Percentiles rank a stretch among this genome's conserved stretches.
Evolutionary conservation across 2,797 vertebrate species (phyloP).

Genomic region (Spondyliosoma cantharus): DNA sequence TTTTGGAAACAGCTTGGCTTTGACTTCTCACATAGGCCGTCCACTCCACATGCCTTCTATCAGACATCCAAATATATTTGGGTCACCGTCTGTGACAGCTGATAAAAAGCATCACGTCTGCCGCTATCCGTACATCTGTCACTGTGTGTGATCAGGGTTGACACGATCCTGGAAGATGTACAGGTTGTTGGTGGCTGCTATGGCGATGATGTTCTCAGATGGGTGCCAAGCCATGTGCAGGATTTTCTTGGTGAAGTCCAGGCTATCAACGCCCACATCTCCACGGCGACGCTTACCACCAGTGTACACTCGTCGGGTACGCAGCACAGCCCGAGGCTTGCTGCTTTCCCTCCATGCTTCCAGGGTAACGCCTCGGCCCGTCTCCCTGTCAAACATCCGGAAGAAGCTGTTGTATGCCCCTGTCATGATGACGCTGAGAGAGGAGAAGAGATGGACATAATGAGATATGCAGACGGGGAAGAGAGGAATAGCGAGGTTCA

Average conservation of each 20-base stretch:
- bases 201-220: slow-evolving; percentile 97
- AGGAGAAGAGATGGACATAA: slow-evolving; percentile 28
- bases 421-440: slow-evolving; percentile 95
- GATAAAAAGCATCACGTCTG: slow-evolving; percentile 17
- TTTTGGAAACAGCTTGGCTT: slow-evolving; percentile 33
- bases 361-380: slow-evolving; percentile 93
- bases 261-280: slow-evolving; percentile 95
- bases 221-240: slow-evolving; percentile 99
- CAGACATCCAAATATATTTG: slow-evolving; percentile 38
- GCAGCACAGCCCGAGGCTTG: slow-evolving; percentile 93
- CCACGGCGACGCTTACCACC: slow-evolving; percentile 93
- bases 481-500: background rate
- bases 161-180: slow-evolving; percentile 99
- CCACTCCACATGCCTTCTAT: slow-evolving; percentile 7
- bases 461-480: background rate
- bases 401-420: slow-evolving; percentile 99
- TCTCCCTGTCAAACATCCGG: slow-evolving; percentile 97
- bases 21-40: slow-evolving; percentile 26
- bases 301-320: slow-evolving; percentile 91
- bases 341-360: slow-evolving; percentile 97
- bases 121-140: slow-evolving; percentile 47
- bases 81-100: slow-evolving; percentile 19
- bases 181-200: slow-evolving; percentile 99
- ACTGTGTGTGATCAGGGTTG: slow-evolving; percentile 79
- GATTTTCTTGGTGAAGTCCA: slow-evolving; percentile 99